Percentiles rank a stretch among this genome's conserved stretches.
These are phyloP conservation scores for Caenorhabditis sp. DNA, from an alignment of 2,888 invertebrate genomes.

Conservation along the genomic window DNA sequence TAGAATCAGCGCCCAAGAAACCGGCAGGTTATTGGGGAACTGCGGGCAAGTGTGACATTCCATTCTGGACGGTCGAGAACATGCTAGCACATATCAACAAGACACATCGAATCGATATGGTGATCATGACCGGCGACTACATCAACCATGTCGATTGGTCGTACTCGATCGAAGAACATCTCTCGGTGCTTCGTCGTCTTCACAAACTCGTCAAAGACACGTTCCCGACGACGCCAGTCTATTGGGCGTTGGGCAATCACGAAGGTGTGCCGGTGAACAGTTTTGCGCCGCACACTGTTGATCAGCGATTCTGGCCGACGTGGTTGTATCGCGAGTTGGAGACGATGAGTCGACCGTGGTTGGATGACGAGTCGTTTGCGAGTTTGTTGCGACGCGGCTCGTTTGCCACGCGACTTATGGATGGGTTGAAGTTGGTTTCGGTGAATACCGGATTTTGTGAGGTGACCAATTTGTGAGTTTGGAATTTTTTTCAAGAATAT, in stretches of 20 bases:
- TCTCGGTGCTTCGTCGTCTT: slow-evolving; percentile 37
- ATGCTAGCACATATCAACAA: slow-evolving; percentile 77
- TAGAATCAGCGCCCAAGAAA: slow-evolving; percentile 14
- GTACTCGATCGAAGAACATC: slow-evolving; percentile 75
- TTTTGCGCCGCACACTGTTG: slow-evolving; percentile 73
- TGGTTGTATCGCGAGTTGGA: slow-evolving; percentile 84
- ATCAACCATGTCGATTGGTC: slow-evolving; percentile 95
- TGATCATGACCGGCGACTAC: slow-evolving; percentile 93
- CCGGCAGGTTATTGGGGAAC: slow-evolving; percentile 93
- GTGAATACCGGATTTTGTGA: slow-evolving; percentile 72
- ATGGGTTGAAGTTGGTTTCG: slow-evolving; percentile 64
- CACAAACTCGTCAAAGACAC: slow-evolving; percentile 56
- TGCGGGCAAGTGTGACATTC: slow-evolving; percentile 92
- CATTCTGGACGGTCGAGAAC: slow-evolving; percentile 88
- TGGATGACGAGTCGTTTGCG: slow-evolving; percentile 73
- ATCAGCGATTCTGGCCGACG: slow-evolving; percentile 74
- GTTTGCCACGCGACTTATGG: slow-evolving; percentile 78
- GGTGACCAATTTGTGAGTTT: slow-evolving; percentile 70
- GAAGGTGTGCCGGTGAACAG: slow-evolving; percentile 76
- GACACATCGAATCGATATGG: slow-evolving; percentile 74
- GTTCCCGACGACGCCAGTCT: slow-evolving; percentile 86
- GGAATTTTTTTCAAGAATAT: not conserved
- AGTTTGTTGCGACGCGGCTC: slow-evolving; percentile 77
- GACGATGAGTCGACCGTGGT: slow-evolving; percentile 82
- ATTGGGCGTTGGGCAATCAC: slow-evolving; percentile 93